Base-by-base conservation (phyloP, 2,113 vertebrate genomes). In the Anguilla rostrata region DNA sequence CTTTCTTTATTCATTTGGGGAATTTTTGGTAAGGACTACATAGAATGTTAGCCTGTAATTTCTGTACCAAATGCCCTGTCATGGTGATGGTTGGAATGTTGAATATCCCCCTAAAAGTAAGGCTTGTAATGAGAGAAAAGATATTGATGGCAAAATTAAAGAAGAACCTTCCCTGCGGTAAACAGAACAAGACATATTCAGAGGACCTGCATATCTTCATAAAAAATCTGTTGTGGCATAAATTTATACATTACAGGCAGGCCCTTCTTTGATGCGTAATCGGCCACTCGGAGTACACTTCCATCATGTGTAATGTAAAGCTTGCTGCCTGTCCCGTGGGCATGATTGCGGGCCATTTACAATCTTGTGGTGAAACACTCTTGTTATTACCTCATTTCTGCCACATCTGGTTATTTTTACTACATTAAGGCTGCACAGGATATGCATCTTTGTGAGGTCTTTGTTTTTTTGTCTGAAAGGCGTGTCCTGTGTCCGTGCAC, bases 381-480 rank as follows among this genome's bases (percentile, higher is more conserved):
- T 39, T 71, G 39, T 84, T 71, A 84, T 84, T 71, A 71, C 83
- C 83, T 84, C 83, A 84, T 41, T 60, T 34, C 16, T 34, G 82
- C 56, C 29, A 29, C n/a, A 57, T 34, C 83, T 71, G 57, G 83
- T 66, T 71, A 66, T 84, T 71, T 84, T 71, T 84, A 34, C 39
- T 4, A 3, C 83, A 43, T 41, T 71, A 84, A 34, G 18, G 83
- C 41, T n/a, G 57, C 83, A 41, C 60, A 34, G 60, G 83, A 71
- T 22, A 26, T n/a, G 43, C 49, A n/a, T 41, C 46, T 26, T 14
- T 84, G 83, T 34, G 12, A 7, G 49, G 49, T 18, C 46, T 83
- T 83, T 83, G 46, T 83, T 83, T 34, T 34, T 34, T 49, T 39
- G 82, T 41, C 40, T 46, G 11, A 82, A 57, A 40, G 56, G 39